Evolutionary conservation across 2,888 invertebrate genomes (phyloP).

Genomic region (Sphecodes monilicornis): DNA sequence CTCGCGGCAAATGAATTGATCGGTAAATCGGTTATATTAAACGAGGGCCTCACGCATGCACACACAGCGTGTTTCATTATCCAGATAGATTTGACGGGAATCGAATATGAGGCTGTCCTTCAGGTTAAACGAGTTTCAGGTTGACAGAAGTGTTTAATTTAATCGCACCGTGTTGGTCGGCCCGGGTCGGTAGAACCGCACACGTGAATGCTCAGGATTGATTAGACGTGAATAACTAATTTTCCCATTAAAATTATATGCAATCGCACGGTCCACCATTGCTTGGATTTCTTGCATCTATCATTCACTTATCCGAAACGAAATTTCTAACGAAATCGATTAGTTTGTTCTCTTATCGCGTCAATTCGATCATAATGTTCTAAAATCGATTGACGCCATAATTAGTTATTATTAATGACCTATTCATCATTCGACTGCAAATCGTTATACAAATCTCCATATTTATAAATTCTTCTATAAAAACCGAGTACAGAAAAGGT

Average conservation of each 20-base stretch:
- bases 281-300: background rate
- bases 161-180: conserved; percentile 3
- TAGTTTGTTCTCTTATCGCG: background rate
- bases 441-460: too few species aligned
- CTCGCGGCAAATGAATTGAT: conserved; percentile 31
- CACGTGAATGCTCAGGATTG: background rate
- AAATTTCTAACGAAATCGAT: background rate
- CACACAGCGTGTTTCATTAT: conserved; percentile 28
- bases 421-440: too few species aligned
- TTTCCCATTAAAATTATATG: background rate
- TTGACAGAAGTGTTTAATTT: conserved; percentile 20
- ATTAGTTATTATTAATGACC: too few species aligned
- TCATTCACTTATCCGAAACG: background rate
- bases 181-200: background rate
- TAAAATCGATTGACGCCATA: background rate
- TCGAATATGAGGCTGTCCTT: conserved; percentile 27
- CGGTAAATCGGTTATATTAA: conserved; percentile 54
- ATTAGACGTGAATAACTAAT: conserved; percentile 14
- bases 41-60: conserved; percentile 30
- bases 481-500: too few species aligned
- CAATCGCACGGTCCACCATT: background rate
- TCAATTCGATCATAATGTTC: background rate
- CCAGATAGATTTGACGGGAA: conserved; percentile 1
- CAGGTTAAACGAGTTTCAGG: conserved; percentile 23
- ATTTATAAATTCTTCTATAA: too few species aligned